Evolutionary conservation across 2,113 vertebrate species (phyloP).

Genomic region (Illadopsis cleaveri): DNA sequence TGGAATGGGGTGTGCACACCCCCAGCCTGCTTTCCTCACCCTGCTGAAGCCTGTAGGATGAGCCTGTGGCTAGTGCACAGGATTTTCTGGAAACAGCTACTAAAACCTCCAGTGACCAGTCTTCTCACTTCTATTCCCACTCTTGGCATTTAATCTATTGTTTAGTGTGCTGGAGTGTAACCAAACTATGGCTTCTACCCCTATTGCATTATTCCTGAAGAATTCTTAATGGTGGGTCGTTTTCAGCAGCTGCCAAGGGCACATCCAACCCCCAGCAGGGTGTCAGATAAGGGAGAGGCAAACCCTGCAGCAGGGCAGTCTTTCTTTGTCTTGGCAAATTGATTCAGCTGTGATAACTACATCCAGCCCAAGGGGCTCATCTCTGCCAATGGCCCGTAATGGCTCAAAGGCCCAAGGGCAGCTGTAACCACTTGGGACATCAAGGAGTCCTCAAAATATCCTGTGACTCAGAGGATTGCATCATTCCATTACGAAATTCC

Average conservation of each 20-base stretch:
- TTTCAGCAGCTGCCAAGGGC: background rate
- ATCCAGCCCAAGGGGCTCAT: accelerated
- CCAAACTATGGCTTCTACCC: accelerated
- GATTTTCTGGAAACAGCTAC: background rate
- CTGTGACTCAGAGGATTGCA: background rate
- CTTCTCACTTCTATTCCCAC: background rate
- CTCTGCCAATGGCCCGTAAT: background rate
- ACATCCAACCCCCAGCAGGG: background rate
- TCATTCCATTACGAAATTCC: background rate
- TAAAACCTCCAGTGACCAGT: background rate
- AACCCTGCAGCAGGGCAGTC: background rate
- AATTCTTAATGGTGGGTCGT: accelerated
- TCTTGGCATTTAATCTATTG: too few species aligned
- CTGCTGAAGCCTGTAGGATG: background rate
- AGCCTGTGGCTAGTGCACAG: background rate
- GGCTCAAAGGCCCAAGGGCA: background rate
- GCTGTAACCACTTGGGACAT: background rate
- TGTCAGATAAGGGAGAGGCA: too few species aligned
- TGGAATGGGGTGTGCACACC: accelerated
- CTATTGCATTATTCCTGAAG: background rate
- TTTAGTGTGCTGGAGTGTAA: background rate
- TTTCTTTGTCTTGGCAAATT: too few species aligned
- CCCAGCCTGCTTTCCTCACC: background rate
- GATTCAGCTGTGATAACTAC: background rate
- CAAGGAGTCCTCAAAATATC: background rate